Base-by-base conservation (phyloP, 1,140 invertebrate genomes). In the Periplaneta americana region DNA sequence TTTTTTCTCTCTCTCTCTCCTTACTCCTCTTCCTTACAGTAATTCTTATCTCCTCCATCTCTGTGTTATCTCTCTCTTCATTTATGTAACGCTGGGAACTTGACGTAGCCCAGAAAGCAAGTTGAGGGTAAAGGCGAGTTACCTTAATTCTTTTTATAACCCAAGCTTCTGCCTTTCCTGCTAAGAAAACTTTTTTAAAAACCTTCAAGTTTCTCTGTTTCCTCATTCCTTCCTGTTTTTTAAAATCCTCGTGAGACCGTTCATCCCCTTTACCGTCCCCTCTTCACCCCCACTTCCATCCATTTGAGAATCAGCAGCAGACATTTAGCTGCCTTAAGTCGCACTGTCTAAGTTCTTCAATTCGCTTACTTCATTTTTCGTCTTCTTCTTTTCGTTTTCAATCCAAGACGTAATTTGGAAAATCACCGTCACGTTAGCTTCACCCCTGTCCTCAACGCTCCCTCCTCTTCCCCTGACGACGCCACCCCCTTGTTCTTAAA, bases 361-460 rank as follows among this genome's bases (percentile, higher is more conserved):
- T 66, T 66, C 48, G n/a, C 28, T 66, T 66, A 28, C 48, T 66
- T 66, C 48, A 66, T 66, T 66, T 66, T 66, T 66, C 48, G 6
- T 66, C 48, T 66, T 66, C 48, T 78, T 78, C 77, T 78, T 78
- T 78, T 37, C 34, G 77, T 78, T 78, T 78, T 78, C 34, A 37
- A 78, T 78, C 39, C 77, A 78, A 78, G 77, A 37, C 77, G 77
- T 78, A 78, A 78, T 78, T 78, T 78, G 33, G 35, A 48, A 78
- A 78, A 78, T 78, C 77, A 78, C 77, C 35, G 35, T 48, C 39
- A 48, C 77, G 33, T 78, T 78, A 37, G 35, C 31, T 34, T 78
- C 77, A n/a, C 48, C 39, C n/a, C 77, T 37, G 0, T 35, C 77
- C 32, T 36, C n/a, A 15, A 18, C 75, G 28, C 17, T 15, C n/a